phyloP scores from a whole-genome alignment of 2,113 vertebrate species.

The Corapipo altera region DNA sequence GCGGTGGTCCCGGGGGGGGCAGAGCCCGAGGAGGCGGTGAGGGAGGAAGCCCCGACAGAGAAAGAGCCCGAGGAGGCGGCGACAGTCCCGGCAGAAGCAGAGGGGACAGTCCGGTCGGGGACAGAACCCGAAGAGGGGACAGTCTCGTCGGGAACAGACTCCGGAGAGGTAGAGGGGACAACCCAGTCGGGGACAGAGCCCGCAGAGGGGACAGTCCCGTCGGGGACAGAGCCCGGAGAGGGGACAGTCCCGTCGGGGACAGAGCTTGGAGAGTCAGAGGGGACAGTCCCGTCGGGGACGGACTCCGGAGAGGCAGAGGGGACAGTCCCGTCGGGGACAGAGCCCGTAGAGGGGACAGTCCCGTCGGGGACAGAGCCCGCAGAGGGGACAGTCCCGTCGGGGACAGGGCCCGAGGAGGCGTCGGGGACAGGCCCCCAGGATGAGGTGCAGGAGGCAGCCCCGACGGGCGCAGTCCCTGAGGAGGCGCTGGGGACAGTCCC shows the following conservation, averaged over 20 bases:
- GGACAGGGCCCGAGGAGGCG: not conserved
- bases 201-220: not conserved
- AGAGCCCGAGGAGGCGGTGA: not conserved
- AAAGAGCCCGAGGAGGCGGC: not conserved
- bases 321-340: not conserved
- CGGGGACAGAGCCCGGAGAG: not conserved
- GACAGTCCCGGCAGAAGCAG: not conserved
- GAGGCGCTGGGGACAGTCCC: not conserved
- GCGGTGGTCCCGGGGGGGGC: not conserved
- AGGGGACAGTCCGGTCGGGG: too few relatives aligned
- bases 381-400: not conserved
- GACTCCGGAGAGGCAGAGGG: not conserved
- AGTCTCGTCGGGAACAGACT: too few relatives aligned
- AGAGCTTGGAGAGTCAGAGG: not conserved
- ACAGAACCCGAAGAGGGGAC: too few relatives aligned
- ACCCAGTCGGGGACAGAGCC: not conserved
- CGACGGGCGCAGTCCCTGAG: not conserved
- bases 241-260: not conserved
- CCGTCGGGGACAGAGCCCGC: not conserved
- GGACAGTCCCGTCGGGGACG: not conserved
- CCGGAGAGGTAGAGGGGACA: too few relatives aligned
- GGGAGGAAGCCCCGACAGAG: not conserved
- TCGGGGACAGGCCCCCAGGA: not conserved
- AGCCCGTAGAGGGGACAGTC: too few relatives aligned
- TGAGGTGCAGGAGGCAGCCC: not conserved